Evolutionary conservation across 1,140 invertebrate species (phyloP), one percentile per base, ranked within the genome.

Genomic region (Neodiprion pinetum): DNA sequence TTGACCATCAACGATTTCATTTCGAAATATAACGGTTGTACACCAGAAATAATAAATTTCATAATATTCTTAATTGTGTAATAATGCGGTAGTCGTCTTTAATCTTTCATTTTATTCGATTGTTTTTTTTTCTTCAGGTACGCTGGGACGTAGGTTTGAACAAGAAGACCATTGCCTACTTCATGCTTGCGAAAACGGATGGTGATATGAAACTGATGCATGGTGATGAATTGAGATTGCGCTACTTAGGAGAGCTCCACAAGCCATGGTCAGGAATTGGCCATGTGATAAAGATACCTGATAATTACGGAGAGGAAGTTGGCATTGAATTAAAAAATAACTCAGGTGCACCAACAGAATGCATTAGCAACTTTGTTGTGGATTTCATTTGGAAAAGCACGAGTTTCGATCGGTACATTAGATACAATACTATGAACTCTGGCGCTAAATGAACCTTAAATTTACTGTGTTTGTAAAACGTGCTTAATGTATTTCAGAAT

Each of bases 371-470:
- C 86, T 99, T 99, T 89, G 96, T 98, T 0, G 96, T 99, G 11
- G 98, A 99, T 88, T 99, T 99, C 89, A 99, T 99, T 23, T 99
- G 98, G 99, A 99, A 99, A 85, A 98, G 97, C 73, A 99, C 98
- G 1, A 98, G 96, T 66, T 99, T 99, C 88, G 98, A 99, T 87
- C 93, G 97, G 96, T 96, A 85, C 77, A 82, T 77, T 66, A 67
- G 28, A 14, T 61, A 50, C 3, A n/a, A 48, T 53, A 67, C 73
- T n/a, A 65, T 48, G 9, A 73, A 67, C 71, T 47, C 14, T 72
- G 23, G 14, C 7, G 28, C 1, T 67, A 2, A 72, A 72, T n/a
- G 5, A 72, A 53, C 17, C 47, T 71, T 71, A 12, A 70, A n/a
- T 14, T 70, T 17, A 3, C 28, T 17, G 40, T 71, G 4, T 71